phyloP scores from a whole-genome alignment of 2,797 vertebrate genomes.

The Sebastes kiyomatsui region DNA sequence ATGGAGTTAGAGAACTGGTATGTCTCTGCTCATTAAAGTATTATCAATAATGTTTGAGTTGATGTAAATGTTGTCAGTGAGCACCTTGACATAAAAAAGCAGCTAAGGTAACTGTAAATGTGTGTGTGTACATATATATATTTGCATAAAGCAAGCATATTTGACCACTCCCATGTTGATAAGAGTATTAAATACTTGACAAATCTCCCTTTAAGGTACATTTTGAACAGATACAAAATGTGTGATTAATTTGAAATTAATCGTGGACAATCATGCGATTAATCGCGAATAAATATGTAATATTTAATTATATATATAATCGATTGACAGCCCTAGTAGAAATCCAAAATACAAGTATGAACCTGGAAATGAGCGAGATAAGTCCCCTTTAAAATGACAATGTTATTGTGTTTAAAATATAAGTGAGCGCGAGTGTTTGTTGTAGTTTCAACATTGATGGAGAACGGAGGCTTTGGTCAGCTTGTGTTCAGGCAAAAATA shows the following conservation, averaged over 20 bases:
- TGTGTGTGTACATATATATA: too few species aligned
- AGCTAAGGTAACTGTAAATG: background rate
- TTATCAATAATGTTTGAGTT: background rate
- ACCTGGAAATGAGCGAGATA: background rate
- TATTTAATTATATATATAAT: too few species aligned
- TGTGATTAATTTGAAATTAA: too few species aligned
- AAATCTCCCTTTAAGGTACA: background rate
- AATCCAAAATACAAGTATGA: background rate
- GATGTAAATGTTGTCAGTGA: conserved; percentile 7
- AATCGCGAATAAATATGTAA: too few species aligned
- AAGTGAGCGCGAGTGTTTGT: background rate
- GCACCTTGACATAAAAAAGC: background rate
- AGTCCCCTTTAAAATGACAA: background rate
- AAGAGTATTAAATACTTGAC: background rate
- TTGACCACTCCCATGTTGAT: too few species aligned
- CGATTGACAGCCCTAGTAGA: too few species aligned
- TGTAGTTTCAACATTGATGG: background rate
- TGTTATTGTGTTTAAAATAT: background rate
- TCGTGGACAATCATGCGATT: too few species aligned
- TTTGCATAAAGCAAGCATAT: too few species aligned
- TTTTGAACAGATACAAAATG: background rate
- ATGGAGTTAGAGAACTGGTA: conserved; percentile 27
- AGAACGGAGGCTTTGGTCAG: background rate
- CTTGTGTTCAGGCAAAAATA: background rate
- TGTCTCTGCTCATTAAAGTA: conserved; percentile 21